Evolutionary conservation across 1,140 invertebrate genomes (phyloP), one percentile per base, ranked within the genome.

Genomic region (Cepaea nemoralis): DNA sequence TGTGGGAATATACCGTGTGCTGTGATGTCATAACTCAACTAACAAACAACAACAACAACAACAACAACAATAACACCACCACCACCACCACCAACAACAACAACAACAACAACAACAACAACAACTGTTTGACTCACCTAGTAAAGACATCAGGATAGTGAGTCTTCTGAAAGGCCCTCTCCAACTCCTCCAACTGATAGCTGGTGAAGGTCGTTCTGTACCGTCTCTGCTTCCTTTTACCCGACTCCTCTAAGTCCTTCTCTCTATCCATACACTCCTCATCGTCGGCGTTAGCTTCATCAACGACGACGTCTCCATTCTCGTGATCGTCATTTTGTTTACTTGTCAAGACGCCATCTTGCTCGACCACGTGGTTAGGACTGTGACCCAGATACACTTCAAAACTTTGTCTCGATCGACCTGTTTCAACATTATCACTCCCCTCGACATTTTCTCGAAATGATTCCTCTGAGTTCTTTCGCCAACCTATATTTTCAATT

Each of bases 91-190:
- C 87, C 10, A 88, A 88, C 16, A 89, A 83, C 70, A 88, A 86
- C 50, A 40, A 87, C 87, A 69, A 85, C 84, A 77, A 88, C 82
- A 0, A 87, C 80, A n/a, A n/a, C n/a, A n/a, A n/a, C n/a, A n/a
- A n/a, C n/a, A n/a, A n/a, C n/a, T n/a, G n/a, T n/a, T n/a, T n/a
- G n/a, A n/a, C n/a, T 84, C 63, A 87, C 86, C 87, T 85, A n/a
- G 86, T 86, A 78, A 89, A 90, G 19, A 90, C 89, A 76, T 91
- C 90, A 0, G 90, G 90, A 75, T 91, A 91, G 74, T 91, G 90
- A 1, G 89, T 90, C 74, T 89, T 88, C 79, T 89, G 87, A 74
- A 91, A 91, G 14, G 88, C 86, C 45, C 85, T 80, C 81, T 91
- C 90, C 16, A 91, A 81, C 42, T 90, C 89, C 48, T 91, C 88